Evolutionary conservation across 2,888 invertebrate species (phyloP).

Genomic region (Epirrhoe alternata): DNA sequence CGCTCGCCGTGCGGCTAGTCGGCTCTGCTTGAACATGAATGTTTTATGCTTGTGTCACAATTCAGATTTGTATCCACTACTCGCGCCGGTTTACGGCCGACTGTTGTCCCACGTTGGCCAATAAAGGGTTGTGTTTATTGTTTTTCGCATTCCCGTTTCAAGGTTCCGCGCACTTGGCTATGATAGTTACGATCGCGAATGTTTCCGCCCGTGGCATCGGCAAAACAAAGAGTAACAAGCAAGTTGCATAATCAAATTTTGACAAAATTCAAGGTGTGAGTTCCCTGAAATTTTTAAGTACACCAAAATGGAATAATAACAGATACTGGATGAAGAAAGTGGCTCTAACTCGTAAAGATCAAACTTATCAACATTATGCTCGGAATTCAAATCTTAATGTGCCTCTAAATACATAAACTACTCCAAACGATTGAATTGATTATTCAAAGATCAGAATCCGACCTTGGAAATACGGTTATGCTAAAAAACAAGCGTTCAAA

Average conservation of each 20-base stretch:
- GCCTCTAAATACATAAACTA: too few species aligned
- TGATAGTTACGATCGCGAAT: constrained; percentile 45
- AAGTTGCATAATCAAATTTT: too few species aligned
- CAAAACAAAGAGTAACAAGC: constrained; percentile 1
- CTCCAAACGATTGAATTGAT: too few species aligned
- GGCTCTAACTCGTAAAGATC: too few species aligned
- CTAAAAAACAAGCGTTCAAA: neutral
- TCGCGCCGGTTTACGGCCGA: constrained; percentile 63
- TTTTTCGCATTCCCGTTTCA: constrained; percentile 62
- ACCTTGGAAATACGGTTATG: too few species aligned
- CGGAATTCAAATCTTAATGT: too few species aligned
- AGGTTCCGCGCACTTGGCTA: constrained; percentile 45
- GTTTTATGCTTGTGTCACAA: constrained; percentile 77
- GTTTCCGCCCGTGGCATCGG: constrained; percentile 14
- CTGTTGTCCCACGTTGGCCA: constrained; percentile 60
- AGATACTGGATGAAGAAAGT: neutral
- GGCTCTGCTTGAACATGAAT: constrained; percentile 69
- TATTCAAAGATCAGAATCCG: too few species aligned
- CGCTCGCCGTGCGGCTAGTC: constrained; percentile 61
- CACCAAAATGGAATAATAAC: neutral
- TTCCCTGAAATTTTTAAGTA: too few species aligned
- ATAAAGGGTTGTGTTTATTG: constrained; percentile 71
- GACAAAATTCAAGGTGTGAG: too few species aligned
- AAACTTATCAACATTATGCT: too few species aligned
- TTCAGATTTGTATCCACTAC: constrained; percentile 79